phyloP scores from a whole-genome alignment of 2,113 vertebrate species.

The Ia io region DNA sequence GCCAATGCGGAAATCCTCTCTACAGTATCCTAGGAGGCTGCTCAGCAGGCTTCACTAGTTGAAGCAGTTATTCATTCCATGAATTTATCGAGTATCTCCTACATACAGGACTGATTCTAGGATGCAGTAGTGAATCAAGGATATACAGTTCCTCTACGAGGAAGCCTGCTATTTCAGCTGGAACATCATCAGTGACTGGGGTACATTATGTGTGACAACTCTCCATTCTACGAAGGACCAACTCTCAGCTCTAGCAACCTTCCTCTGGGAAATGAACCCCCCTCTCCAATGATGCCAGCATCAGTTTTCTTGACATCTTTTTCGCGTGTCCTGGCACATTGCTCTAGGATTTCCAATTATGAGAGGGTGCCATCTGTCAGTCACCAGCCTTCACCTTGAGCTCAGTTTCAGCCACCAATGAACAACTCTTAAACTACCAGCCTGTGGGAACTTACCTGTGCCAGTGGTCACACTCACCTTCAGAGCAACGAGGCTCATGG shows the following conservation, averaged over 20 bases:
- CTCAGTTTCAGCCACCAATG: background rate
- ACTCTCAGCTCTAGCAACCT: background rate
- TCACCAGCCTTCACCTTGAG: background rate
- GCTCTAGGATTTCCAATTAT: background rate
- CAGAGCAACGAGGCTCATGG: background rate
- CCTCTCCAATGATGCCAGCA: background rate
- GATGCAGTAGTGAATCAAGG: background rate
- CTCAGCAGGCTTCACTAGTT: background rate
- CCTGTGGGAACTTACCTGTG: background rate
- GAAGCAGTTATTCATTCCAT: background rate
- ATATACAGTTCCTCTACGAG: background rate
- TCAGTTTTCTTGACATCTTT: background rate
- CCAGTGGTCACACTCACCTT: background rate
- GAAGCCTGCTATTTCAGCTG: background rate
- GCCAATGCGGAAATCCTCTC: background rate
- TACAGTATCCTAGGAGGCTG: background rate
- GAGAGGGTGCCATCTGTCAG: background rate
- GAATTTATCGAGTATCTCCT: background rate
- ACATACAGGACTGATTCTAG: background rate
- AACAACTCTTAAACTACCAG: background rate
- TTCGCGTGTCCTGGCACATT: background rate
- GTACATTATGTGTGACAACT: background rate
- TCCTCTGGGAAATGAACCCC: background rate
- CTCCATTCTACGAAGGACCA: background rate
- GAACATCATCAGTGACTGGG: background rate